Evolutionary conservation across 2,113 vertebrate species (phyloP).

Genomic region (Salvator merianae): DNA sequence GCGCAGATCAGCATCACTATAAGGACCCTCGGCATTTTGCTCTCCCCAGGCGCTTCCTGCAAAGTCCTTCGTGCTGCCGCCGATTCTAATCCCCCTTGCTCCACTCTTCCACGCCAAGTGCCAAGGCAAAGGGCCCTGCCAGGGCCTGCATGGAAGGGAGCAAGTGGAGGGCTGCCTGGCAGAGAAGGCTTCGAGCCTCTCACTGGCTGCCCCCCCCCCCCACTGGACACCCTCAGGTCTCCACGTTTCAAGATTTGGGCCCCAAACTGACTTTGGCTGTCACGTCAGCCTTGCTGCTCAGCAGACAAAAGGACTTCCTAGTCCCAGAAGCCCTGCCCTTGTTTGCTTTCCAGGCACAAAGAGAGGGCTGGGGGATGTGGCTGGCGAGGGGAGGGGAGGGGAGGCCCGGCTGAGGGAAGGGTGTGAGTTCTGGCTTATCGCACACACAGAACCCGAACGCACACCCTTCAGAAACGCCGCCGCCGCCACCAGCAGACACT

Average conservation of each 20-base stretch:
- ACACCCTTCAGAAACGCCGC: too few species aligned
- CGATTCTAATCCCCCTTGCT: too few species aligned
- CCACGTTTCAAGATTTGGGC: neutral
- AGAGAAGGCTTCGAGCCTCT: too few species aligned
- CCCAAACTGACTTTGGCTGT: neutral
- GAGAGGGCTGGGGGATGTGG: neutral
- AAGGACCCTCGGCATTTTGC: too few species aligned
- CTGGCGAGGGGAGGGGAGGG: rapidly evolving
- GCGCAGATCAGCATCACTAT: too few species aligned
- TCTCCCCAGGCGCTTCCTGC: too few species aligned
- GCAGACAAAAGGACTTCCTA: neutral
- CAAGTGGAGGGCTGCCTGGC: neutral
- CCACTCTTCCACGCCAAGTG: neutral
- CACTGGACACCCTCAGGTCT: neutral
- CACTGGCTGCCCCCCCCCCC: neutral
- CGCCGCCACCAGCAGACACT: too few species aligned
- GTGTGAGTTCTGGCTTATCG: neutral
- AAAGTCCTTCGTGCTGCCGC: too few species aligned
- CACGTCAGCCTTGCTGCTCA: neutral
- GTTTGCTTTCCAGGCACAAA: neutral
- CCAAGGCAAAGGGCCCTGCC: neutral
- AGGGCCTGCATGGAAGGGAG: neutral
- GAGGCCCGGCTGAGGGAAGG: neutral
- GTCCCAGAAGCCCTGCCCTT: neutral
- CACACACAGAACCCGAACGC: neutral